Evolutionary conservation across 2,113 vertebrate genomes (phyloP).

Genomic region (Oreochromis spilurus): DNA sequence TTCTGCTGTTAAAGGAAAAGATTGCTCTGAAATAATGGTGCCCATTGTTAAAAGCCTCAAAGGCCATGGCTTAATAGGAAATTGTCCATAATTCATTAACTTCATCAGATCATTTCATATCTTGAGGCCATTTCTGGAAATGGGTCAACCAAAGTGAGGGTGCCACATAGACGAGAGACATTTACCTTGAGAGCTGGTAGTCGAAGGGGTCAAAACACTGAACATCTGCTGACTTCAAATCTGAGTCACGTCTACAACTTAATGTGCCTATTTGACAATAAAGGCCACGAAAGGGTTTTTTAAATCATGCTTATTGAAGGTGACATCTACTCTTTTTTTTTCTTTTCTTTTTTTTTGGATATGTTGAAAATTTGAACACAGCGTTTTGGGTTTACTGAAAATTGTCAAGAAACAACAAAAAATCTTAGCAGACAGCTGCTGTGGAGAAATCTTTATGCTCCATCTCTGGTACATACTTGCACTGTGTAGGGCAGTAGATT

Average conservation of each 20-base stretch:
- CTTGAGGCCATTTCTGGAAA: neutral
- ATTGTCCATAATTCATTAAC: neutral
- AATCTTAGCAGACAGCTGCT: neutral
- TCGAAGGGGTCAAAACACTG: neutral
- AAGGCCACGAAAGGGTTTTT: neutral
- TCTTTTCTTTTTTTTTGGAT: too few relatives aligned
- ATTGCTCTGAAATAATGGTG: neutral
- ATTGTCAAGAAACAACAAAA: neutral
- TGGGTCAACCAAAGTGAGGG: neutral
- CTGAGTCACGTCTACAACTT: neutral
- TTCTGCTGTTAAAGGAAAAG: neutral
- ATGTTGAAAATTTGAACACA: neutral
- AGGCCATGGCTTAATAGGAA: neutral
- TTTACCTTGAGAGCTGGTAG: neutral
- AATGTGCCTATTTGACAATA: neutral
- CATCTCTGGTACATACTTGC: neutral
- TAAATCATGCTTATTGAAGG: too few relatives aligned
- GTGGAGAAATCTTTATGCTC: neutral
- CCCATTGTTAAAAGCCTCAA: neutral
- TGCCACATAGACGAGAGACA: rapidly evolving
- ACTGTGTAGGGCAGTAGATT: neutral
- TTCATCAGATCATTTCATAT: neutral
- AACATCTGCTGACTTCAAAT: neutral
- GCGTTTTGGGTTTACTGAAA: neutral
- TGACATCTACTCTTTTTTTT: too few relatives aligned